Percentiles rank a stretch among this genome's conserved stretches.
Evolutionary conservation across 2,113 vertebrate genomes (phyloP).

Genomic region (Glaucomys volans): DNA sequence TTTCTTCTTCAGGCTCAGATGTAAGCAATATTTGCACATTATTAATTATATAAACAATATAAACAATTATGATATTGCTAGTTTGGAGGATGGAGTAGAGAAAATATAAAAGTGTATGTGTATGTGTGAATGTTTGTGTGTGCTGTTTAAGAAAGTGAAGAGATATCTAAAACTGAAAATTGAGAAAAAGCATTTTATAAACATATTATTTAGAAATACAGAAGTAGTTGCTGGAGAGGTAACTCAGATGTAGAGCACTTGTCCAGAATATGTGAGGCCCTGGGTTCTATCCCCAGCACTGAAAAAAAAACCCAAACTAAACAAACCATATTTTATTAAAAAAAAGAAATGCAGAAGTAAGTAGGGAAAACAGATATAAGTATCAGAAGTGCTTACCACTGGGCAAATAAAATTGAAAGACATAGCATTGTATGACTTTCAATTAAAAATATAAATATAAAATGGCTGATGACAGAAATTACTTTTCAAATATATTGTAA

Average conservation of each 20-base stretch:
- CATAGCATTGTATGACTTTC: neutral
- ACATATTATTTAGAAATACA: neutral
- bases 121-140: neutral
- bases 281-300: no score
- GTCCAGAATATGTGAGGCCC: no score
- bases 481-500: neutral
- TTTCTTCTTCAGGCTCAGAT: neutral
- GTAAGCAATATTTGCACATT: neutral
- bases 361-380: neutral
- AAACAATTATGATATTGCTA: neutral
- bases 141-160: neutral
- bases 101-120: neutral
- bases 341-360: neutral
- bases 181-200: neutral
- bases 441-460: neutral
- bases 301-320: neutral
- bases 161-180: slow-evolving; percentile 29
- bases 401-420: neutral
- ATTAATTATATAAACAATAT: neutral
- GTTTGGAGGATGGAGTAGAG: neutral
- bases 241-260: no score
- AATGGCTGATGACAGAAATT: neutral
- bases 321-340: neutral
- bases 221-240: no score
- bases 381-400: neutral